Evolutionary conservation across 2,888 invertebrate species (phyloP).

Genomic region (Mechanitis messenoides): DNA sequence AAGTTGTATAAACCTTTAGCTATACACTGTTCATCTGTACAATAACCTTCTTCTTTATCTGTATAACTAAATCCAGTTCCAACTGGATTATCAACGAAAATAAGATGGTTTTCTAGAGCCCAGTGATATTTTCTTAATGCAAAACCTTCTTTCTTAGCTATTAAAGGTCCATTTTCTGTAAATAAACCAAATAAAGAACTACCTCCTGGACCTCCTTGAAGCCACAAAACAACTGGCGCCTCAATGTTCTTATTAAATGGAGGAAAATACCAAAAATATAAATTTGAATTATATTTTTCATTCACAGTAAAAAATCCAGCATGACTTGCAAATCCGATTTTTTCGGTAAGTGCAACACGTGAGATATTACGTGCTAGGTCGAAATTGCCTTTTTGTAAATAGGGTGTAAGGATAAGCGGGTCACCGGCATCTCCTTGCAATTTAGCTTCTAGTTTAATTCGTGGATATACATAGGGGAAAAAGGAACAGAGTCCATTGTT

Average conservation of each 20-base stretch:
- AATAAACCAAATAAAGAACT: conserved; percentile 75
- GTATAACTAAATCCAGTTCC: conserved; percentile 81
- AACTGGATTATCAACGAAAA: conserved; percentile 82
- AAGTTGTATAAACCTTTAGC: conserved; percentile 71
- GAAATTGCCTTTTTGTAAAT: conserved; percentile 69
- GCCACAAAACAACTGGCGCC: conserved; percentile 74
- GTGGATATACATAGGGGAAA: conserved; percentile 57
- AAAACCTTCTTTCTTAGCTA: conserved; percentile 56
- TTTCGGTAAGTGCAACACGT: conserved; percentile 49
- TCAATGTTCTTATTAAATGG: conserved; percentile 54
- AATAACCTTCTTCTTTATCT: conserved; percentile 68
- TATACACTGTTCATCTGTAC: conserved; percentile 72
- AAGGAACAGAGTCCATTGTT: conserved; percentile 27
- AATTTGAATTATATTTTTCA: conserved; percentile 71
- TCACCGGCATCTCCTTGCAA: conserved; percentile 42
- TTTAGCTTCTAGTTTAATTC: conserved; percentile 45
- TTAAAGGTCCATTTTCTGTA: conserved; percentile 78
- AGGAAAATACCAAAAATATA: conserved; percentile 82
- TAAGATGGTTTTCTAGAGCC: conserved; percentile 75
- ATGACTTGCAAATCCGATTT: conserved; percentile 69
- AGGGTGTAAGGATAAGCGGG: conserved; percentile 77
- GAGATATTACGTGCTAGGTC: conserved; percentile 64
- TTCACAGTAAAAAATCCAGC: conserved; percentile 80
- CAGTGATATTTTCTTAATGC: conserved; percentile 70
- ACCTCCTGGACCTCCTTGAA: conserved; percentile 77